phyloP scores from a whole-genome alignment of 2,888 invertebrate genomes.

The Phorcus lineatus region DNA sequence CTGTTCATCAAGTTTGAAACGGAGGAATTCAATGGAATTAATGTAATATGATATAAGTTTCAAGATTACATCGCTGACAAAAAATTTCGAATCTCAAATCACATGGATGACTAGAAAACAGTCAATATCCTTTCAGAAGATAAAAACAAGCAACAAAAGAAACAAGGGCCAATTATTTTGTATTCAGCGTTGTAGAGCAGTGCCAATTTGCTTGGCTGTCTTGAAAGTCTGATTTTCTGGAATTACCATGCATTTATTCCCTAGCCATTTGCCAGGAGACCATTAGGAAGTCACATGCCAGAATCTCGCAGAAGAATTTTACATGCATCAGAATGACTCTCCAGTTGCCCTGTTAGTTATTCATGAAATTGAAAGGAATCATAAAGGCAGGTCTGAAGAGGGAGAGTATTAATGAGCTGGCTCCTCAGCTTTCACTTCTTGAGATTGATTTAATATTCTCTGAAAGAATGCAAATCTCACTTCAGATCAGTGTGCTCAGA shows the following conservation, averaged over 20 bases:
- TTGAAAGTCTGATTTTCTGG: not conserved
- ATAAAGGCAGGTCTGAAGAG: slow-evolving; percentile 3
- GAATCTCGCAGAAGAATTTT: not conserved
- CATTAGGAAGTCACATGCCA: not conserved
- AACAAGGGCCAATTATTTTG: slow-evolving; percentile 2
- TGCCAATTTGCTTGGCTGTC: not conserved
- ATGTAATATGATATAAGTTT: no score
- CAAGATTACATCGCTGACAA: no score
- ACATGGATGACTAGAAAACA: no score
- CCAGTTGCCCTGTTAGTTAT: slow-evolving; percentile 6
- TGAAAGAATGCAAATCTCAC: no score
- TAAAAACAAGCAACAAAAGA: not conserved
- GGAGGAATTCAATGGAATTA: no score
- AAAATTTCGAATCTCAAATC: no score
- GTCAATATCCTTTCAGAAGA: not conserved
- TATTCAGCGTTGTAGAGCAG: not conserved
- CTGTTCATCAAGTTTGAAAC: no score
- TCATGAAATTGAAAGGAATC: not conserved
- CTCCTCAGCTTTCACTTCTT: no score
- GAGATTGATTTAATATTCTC: no score
- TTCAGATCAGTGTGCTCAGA: no score
- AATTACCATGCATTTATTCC: slow-evolving; percentile 12
- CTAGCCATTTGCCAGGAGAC: not conserved
- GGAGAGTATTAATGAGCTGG: not conserved
- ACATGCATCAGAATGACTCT: not conserved